Evolutionary conservation across 2,113 vertebrate species (phyloP).

Genomic region (Willisornis vidua): DNA sequence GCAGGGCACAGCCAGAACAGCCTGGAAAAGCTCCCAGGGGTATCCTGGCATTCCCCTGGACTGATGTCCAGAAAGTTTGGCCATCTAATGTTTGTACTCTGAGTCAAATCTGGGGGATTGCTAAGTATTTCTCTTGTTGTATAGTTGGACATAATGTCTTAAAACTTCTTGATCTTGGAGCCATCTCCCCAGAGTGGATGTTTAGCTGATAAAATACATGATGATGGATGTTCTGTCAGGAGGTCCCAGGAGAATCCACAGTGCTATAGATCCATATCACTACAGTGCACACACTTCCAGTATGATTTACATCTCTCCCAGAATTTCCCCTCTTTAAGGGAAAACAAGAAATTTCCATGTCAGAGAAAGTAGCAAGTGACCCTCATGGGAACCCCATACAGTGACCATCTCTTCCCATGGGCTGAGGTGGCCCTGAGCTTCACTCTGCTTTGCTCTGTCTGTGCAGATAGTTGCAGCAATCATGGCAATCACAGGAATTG

Average conservation of each 20-base stretch:
- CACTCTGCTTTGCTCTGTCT: constrained; percentile 37
- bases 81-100: background rate
- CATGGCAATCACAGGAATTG: constrained; percentile 98
- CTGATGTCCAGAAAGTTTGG: background rate
- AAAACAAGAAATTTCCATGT: background rate
- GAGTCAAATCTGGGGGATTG: background rate
- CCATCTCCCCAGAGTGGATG: background rate
- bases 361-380: background rate
- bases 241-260: background rate
- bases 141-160: background rate
- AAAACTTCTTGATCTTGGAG: background rate
- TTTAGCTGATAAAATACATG: background rate
- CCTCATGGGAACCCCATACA: background rate
- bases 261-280: background rate
- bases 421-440: background rate
- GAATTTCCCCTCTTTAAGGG: background rate
- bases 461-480: constrained; percentile 96
- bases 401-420: background rate
- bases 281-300: background rate
- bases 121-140: background rate
- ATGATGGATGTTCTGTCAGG: background rate
- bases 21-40: background rate
- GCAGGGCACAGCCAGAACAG: background rate
- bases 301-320: background rate
- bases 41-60: background rate